A percentile compares a stretch with the other conserved stretches of the same genome.
Evolutionary conservation across 2,888 invertebrate species (phyloP).

Genomic region (Ypsolopha sequella): DNA sequence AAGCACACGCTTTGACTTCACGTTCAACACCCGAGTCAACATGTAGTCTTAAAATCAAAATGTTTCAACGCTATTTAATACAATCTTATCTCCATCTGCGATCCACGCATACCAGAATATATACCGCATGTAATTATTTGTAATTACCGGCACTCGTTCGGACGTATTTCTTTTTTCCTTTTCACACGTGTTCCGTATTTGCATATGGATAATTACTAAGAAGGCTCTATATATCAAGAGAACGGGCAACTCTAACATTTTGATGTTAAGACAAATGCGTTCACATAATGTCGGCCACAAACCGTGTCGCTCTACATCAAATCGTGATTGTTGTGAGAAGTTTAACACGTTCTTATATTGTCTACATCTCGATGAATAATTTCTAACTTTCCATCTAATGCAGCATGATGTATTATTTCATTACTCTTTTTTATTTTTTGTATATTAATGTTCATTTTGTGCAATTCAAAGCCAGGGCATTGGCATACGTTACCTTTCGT

Average conservation of each 20-base stretch:
- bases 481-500: conserved; percentile 78
- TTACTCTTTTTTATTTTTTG: conserved; percentile 38
- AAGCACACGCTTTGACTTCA: conserved; percentile 58
- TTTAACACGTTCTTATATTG: conserved; percentile 48
- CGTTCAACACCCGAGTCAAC: conserved; percentile 42
- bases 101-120: conserved; percentile 61
- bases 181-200: conserved; percentile 67
- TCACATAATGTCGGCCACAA: conserved; percentile 43
- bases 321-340: conserved; percentile 58
- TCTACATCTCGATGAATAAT: conserved; percentile 54
- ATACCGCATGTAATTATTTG: conserved; percentile 62
- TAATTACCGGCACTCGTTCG: conserved; percentile 53
- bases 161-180: conserved; percentile 60
- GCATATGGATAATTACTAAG: conserved; percentile 61
- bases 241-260: conserved; percentile 45
- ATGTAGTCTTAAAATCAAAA: conserved; percentile 66
- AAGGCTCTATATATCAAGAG: conserved; percentile 54
- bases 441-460: conserved; percentile 63
- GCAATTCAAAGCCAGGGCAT: conserved; percentile 88
- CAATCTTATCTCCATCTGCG: conserved; percentile 61
- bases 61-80: conserved; percentile 67
- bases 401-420: conserved; percentile 68
- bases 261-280: conserved; percentile 57
- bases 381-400: conserved; percentile 64
- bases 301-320: conserved; percentile 50